Evolutionary conservation across 2,888 invertebrate genomes (phyloP).

Genomic region (Nephrotoma flavescens): DNA sequence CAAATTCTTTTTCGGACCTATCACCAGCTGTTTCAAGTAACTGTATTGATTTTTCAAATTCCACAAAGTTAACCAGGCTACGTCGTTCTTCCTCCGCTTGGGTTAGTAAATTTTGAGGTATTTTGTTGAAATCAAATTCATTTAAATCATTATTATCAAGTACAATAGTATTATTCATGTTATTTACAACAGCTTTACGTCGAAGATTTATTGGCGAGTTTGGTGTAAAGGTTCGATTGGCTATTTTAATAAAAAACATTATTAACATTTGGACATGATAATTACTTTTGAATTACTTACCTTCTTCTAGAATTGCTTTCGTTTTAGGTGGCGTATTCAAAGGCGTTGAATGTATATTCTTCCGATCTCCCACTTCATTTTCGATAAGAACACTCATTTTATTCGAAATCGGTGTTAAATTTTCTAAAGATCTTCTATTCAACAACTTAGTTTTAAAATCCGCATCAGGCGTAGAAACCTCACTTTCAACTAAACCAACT

Average conservation of each 20-base stretch:
- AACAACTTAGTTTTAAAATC: not conserved
- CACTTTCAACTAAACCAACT: not conserved
- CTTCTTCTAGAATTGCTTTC: not conserved
- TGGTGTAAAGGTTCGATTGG: not conserved
- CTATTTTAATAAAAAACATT: not conserved
- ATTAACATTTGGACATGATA: not conserved
- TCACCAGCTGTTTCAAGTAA: constrained; percentile 6
- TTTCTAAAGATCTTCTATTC: not conserved
- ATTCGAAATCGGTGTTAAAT: not conserved
- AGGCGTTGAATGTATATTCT: not conserved
- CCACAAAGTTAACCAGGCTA: constrained; percentile 7
- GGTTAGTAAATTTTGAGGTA: not conserved
- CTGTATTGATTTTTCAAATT: constrained; percentile 9
- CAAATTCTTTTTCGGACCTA: constrained; percentile 26
- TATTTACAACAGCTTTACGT: not conserved
- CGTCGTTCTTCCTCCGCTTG: constrained; percentile 7
- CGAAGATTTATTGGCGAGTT: not conserved
- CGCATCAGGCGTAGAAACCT: not conserved
- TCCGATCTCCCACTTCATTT: not conserved
- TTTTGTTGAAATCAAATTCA: constrained; percentile 3
- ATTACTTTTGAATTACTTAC: not conserved
- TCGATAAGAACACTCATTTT: not conserved
- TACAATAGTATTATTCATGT: not conserved
- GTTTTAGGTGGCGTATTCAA: not conserved
- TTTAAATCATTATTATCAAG: not conserved